Base-by-base conservation (phyloP, 2,797 vertebrate species). In the Megaceryle alcyon region DNA sequence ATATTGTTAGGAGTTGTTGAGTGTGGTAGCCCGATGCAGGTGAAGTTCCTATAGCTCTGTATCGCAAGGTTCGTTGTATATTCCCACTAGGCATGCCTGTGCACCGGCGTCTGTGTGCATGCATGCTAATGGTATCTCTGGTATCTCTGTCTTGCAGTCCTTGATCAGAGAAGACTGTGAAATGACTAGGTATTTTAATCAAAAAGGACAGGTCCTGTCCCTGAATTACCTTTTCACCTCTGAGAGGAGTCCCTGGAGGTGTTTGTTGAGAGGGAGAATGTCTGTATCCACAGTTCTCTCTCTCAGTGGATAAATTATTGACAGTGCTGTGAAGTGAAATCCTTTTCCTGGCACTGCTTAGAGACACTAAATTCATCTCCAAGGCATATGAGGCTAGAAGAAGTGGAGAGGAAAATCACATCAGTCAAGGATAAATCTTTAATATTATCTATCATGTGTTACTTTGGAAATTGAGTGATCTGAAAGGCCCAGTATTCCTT, bases 381-480 rank as follows among this genome's bases (percentile, higher is more conserved):
- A 6, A 94, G 72, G 81, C 69, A 90, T 75, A 94, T 82, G 86
- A 95, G 35, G 39, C 26, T 73, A 73, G 86, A 90, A 72, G 86
- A 87, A 94, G 90, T 39, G 69, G 68, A 96, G 72, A 88, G 73
- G 72, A 94, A 95, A 94, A 95, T 94, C 73, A 41, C 72, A 90
- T 96, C 78, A 78, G 75, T 92, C 88, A 91, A 89, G 59, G 76
- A 91, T 93, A 82, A 89, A 83, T 97, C 92, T 95, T 96, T 96
- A 93, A 92, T 83, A 66, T 48, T 86, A 43, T 73, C 73, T 91
- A 28, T 87, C 76, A 18, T 51, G 59, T 77, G 70, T 87, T 92
- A 70, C 89, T 81, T 88, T 69, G 68, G 64, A 83, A 95, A 64
- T 59, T 65, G 65, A 94, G 88, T 85, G 75, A 54, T 77, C 75